Percentiles rank a stretch among this genome's conserved stretches.
Conservation (phyloP, 1,140 invertebrate species). For the Eumeta japonica region DNA sequence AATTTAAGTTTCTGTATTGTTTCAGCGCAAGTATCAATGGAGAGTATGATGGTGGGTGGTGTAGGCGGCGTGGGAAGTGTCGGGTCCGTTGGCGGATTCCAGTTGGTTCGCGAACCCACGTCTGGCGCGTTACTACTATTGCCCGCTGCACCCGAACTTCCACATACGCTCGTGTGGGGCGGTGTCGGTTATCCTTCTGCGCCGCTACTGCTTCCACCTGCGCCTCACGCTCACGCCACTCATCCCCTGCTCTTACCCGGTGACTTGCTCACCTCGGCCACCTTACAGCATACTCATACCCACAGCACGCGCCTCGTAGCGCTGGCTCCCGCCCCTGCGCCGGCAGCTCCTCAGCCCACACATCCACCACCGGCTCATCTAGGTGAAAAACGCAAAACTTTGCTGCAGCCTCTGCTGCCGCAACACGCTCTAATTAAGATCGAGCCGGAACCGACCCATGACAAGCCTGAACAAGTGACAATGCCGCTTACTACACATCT, state of each 20-base stretch:
- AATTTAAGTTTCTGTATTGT: conserved; percentile 5
- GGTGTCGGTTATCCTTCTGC: conserved; percentile 63
- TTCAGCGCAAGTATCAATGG: conserved; percentile 65
- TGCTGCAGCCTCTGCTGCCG: conserved; percentile 60
- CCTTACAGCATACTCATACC: conserved; percentile 61
- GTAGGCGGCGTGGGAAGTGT: conserved; percentile 54
- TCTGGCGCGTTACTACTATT: conserved; percentile 78
- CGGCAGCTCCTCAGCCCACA: conserved; percentile 20
- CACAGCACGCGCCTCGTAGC: conserved; percentile 61
- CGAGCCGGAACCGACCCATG: conserved; percentile 58
- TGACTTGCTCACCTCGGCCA: conserved; percentile 49
- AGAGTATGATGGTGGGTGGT: conserved; percentile 63
- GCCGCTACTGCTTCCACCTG: conserved; percentile 62
- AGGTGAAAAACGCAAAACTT: conserved; percentile 59
- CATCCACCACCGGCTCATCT: conserved; percentile 29
- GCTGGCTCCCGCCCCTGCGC: conserved; percentile 52
- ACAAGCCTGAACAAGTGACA: conserved; percentile 38
- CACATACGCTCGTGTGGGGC: conserved; percentile 74
- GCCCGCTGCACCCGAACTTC: conserved; percentile 70
- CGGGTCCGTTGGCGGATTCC: conserved; percentile 55
- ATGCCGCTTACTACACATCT: conserved; percentile 56
- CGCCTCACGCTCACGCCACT: conserved; percentile 60
- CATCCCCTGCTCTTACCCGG: conserved; percentile 63
- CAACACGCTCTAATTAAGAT: conserved; percentile 65
- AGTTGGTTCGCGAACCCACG: conserved; percentile 78